A percentile compares a stretch with the other conserved stretches of the same genome.
phyloP scores from a whole-genome alignment of 1,140 invertebrate species.

The Ostrea denselamellosa region DNA sequence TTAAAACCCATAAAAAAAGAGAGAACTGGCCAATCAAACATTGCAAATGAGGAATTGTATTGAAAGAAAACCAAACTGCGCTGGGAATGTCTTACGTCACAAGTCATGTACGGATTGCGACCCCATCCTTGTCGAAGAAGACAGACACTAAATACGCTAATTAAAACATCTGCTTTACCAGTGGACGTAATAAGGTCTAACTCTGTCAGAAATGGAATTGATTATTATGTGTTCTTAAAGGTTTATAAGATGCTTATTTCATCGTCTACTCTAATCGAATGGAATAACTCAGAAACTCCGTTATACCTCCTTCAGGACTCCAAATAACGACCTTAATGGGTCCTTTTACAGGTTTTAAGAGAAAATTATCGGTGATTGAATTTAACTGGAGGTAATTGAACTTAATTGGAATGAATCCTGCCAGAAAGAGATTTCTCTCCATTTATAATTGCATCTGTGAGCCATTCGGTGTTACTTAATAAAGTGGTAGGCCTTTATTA shows the following conservation, averaged over 20 bases:
- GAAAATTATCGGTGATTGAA: slow-evolving; percentile 10
- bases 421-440: neutral
- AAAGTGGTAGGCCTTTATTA: neutral
- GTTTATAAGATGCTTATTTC: slow-evolving; percentile 10
- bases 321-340: neutral
- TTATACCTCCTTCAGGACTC: neutral
- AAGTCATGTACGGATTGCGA: neutral
- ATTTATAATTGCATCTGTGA: neutral
- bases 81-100: no score
- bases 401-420: slow-evolving; percentile 24
- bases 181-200: neutral
- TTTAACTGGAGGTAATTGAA: neutral
- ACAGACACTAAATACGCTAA: neutral
- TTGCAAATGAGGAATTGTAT: no score
- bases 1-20: no score
- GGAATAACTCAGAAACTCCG: neutral
- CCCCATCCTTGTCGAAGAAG: neutral
- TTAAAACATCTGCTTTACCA: neutral
- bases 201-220: slow-evolving; percentile 1
- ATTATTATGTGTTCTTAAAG: neutral
- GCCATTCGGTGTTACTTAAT: neutral
- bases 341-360: slow-evolving; percentile 12
- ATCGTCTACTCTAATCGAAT: neutral
- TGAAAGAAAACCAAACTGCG: no score
- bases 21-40: no score